Base-by-base conservation (phyloP, 2,797 vertebrate species). In the Cryptoblepharus egeriae region DNA sequence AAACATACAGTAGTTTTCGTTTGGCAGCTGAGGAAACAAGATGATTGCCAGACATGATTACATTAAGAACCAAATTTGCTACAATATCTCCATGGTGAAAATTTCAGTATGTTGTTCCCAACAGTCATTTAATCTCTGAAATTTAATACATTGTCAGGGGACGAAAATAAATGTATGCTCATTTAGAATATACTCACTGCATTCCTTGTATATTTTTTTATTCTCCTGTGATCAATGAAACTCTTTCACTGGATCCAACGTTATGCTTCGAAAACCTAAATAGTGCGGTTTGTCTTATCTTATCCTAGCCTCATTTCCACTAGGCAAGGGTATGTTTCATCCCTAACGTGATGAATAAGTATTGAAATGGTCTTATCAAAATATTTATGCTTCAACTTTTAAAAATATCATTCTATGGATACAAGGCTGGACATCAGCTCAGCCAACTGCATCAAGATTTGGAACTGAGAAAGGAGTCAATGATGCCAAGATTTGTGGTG, bases 1-100 rank as follows among this genome's bases (percentile, higher is more conserved):
- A 81, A 77, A 76, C 85, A 60, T 88, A 87, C 85, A 76, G 86
- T 84, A 80, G 81, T 78, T 88, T 78, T 74, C 37, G 57, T 81
- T n/a, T 77, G 12, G 81, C 92, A 92, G 90, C 90, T 93, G 89
- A 91, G 91, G 91, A 93, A 92, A 91, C 85, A 90, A 85, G 90
- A 76, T 65, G 83, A 90, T 82, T 89, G 86, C 88, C 80, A 78
- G 77, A 73, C 76, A 39, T 55, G 80, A 89, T 91, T 90, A 83
- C 68, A 90, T 3, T 75, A 77, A 93, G 86, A 93, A 85, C 24
- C 28, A 88, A 85, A 92, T 92, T 90, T 92, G 52, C 67, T 86
- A 73, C 88, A 84, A 88, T 82, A 79, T 87, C 88, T 92, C 89
- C 81, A 67, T 91, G 81, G 92, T 83, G 84, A 91, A 88, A 90